Evolutionary conservation across 2,113 vertebrate genomes (phyloP).

Genomic region (Lanius ludovicianus): DNA sequence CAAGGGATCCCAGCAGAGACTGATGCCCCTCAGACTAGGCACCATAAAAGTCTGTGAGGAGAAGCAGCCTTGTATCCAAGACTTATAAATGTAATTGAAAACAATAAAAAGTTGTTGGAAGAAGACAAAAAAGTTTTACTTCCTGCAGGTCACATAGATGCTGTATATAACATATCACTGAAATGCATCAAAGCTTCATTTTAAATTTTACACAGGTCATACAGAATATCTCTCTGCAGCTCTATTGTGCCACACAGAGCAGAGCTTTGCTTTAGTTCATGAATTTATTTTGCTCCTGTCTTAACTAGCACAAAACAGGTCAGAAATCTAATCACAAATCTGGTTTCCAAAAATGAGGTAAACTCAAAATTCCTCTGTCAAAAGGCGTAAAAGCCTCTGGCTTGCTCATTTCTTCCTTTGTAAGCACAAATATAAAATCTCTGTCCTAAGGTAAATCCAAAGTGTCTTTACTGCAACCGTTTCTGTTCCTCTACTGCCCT

Average conservation of each 20-base stretch:
- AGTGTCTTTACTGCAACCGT: not conserved
- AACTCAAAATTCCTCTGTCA: not conserved
- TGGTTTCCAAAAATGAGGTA: not conserved
- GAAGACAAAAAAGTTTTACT: not conserved
- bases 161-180: not conserved
- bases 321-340: not conserved
- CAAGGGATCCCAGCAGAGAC: not conserved
- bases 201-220: not conserved
- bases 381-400: not conserved
- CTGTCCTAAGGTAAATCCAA: not conserved
- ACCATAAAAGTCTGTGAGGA: not conserved
- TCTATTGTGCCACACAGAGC: not conserved
- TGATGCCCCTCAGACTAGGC: not conserved
- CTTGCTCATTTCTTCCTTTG: not conserved
- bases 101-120: not conserved
- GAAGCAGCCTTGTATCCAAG: not conserved
- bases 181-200: not conserved
- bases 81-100: not conserved
- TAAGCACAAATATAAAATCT: not conserved
- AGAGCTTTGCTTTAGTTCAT: not conserved
- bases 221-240: not conserved
- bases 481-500: not conserved
- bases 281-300: not conserved
- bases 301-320: not conserved
- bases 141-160: not conserved